A percentile compares a stretch with the other conserved stretches of the same genome.
Evolutionary conservation across 1,140 invertebrate genomes (phyloP).

Genomic region (Diplogasteroides magnus): DNA sequence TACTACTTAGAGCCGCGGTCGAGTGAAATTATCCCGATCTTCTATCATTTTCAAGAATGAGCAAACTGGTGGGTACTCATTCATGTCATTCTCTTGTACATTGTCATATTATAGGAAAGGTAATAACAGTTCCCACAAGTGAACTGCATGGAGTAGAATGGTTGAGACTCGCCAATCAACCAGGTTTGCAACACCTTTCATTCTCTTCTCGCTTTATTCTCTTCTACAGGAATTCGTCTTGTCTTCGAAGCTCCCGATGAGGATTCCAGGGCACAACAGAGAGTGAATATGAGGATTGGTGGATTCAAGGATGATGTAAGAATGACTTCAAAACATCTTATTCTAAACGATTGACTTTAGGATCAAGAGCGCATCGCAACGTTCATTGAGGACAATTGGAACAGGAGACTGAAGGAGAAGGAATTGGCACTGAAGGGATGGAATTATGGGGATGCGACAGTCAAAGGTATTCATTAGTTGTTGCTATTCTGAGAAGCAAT

Average conservation of each 20-base stretch:
- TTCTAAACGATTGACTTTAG: conserved; percentile 31
- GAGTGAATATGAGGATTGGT: conserved; percentile 79
- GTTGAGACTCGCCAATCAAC: conserved; percentile 80
- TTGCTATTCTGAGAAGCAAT: too few relatives aligned
- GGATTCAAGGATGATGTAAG: conserved; percentile 84
- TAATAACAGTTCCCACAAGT: conserved; percentile 70
- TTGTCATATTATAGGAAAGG: conserved; percentile 67
- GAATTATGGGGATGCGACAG: conserved; percentile 96
- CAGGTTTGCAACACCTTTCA: too few relatives aligned
- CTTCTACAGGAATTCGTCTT: too few relatives aligned
- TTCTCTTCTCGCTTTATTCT: too few relatives aligned
- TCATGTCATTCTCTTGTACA: neutral
- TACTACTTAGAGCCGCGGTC: conserved; percentile 62
- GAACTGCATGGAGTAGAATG: conserved; percentile 87
- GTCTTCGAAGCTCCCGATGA: too few relatives aligned
- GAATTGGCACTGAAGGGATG: conserved; percentile 92
- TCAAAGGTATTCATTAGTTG: conserved; percentile 70
- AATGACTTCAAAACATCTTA: neutral
- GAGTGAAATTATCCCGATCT: conserved; percentile 84
- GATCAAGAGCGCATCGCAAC: conserved; percentile 61
- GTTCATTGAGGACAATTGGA: conserved; percentile 73
- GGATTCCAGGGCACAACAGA: conserved; percentile 84
- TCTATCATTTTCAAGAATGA: conserved; percentile 87
- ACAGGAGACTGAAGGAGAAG: conserved; percentile 62
- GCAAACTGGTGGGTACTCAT: conserved; percentile 69